Evolutionary conservation across 2,888 invertebrate genomes (phyloP).

Genomic region (Drosophila greeni): DNA sequence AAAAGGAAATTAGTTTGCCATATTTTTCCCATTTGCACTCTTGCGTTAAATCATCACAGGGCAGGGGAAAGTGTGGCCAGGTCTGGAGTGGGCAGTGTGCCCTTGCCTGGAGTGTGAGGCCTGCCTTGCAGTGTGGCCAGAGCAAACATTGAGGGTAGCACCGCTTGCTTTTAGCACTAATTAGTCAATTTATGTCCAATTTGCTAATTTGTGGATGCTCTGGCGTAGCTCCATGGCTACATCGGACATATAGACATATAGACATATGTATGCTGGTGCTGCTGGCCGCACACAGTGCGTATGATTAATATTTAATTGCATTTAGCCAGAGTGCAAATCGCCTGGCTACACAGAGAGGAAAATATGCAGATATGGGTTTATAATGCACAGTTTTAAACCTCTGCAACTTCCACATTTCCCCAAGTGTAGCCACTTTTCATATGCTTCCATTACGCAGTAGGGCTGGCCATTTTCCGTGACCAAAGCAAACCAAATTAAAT

Average conservation of each 20-base stretch:
- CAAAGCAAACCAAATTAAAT: constrained; percentile 57
- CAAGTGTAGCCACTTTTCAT: constrained; percentile 1
- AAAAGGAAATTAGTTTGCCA: constrained; percentile 60
- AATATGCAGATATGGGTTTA: too few species aligned
- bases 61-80: neutral
- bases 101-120: neutral
- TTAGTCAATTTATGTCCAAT: constrained; percentile 63
- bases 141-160: constrained; percentile 32
- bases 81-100: neutral
- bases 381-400: neutral
- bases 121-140: constrained; percentile 16
- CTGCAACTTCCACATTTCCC: neutral
- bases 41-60: constrained; percentile 9
- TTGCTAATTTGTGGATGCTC: constrained; percentile 62
- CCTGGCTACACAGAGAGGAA: constrained; percentile 7
- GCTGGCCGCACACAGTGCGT: constrained; percentile 47
- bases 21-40: constrained; percentile 31
- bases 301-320: constrained; percentile 71
- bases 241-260: constrained; percentile 8
- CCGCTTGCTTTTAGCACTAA: constrained; percentile 63
- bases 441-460: constrained; percentile 1
- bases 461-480: constrained; percentile 39
- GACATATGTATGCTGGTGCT: constrained; percentile 25
- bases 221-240: constrained; percentile 10
- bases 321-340: constrained; percentile 49